Base-by-base conservation (phyloP, 2,797 vertebrate species). In the Ctenopoma kingsleyae region DNA sequence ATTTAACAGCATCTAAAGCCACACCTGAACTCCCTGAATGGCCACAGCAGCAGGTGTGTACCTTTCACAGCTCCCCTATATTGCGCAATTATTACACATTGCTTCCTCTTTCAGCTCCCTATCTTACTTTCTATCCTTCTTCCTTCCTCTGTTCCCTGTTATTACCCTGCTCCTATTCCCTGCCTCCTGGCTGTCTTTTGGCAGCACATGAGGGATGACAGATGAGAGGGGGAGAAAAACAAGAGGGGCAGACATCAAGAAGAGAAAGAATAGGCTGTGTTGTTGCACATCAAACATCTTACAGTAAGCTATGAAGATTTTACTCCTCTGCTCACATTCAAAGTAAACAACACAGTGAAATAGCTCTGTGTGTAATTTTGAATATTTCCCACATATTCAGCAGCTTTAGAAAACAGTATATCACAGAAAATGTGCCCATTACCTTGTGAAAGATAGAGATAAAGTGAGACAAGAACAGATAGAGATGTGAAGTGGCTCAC, bases 161-260 rank as follows among this genome's bases (percentile, higher is more conserved):
- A 87, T 89, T 87, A 89, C 56, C 57, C 55, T 9, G 3, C 80
- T 76, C 68, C 80, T 55, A 32, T 75, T 74, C 68, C 66, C 76
- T 76, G 84, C 84, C 86, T 89, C 67, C 78, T 81, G 76, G 79
- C 79, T 85, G 73, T 91, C 76, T 80, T 82, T 59, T 88, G 78
- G 79, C 83, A 81, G 80, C 62, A 41, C 51, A 60, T 66, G 56
- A 82, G 75, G 67, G 65, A 83, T 82, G 81, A 84, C 84, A 78
- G 81, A 85, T 84, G 71, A 87, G 72, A 38, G 57, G 60, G 64
- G 60, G 64, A 32, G 73, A 30, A 78, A 79, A 87, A 86, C 62
- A 50, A 63, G 80, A 85, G 49, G 81, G 58, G 50, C 50, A 47
- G 61, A 68, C 71, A 83, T 46, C 44, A 59, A 70, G 63, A 74